Percentiles rank a stretch among this genome's conserved stretches.
These are phyloP conservation scores for Mamestra brassicae DNA, from an alignment of 2,888 invertebrate genomes.

Conservation along the genomic window DNA sequence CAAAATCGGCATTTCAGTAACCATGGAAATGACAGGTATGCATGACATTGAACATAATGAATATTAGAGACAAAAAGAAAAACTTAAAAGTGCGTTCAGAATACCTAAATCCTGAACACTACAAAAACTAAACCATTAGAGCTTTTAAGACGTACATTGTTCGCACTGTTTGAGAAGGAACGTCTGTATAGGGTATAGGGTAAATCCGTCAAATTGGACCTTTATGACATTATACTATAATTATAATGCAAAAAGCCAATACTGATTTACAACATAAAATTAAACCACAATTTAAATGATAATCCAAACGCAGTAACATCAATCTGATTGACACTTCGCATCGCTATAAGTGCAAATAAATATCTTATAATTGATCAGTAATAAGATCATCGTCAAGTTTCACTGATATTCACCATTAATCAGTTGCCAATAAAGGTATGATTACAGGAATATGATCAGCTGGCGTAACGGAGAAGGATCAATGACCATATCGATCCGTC, in stretches of 20 bases:
- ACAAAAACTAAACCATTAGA: too few species aligned
- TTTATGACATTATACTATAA: too few species aligned
- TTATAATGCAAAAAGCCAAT: neutral
- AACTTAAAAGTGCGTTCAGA: too few species aligned
- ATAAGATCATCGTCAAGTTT: conserved; percentile 36
- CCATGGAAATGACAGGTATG: too few species aligned
- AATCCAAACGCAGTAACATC: neutral
- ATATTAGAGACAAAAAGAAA: too few species aligned
- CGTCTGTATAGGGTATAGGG: too few species aligned
- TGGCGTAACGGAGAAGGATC: conserved; percentile 53
- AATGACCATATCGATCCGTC: conserved; percentile 53
- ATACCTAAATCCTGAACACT: too few species aligned
- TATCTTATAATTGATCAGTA: conserved; percentile 33
- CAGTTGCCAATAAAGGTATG: conserved; percentile 27
- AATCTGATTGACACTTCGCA: conserved; percentile 16
- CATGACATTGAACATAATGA: too few species aligned
- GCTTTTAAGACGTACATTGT: too few species aligned
- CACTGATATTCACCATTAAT: conserved; percentile 42
- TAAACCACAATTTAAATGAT: conserved; percentile 9
- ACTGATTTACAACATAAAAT: conserved; percentile 4
- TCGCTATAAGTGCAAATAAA: conserved; percentile 29
- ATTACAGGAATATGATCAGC: conserved; percentile 54
- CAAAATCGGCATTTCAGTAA: too few species aligned
- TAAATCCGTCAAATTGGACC: too few species aligned
- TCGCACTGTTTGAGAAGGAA: too few species aligned